phyloP scores from a whole-genome alignment of 2,797 vertebrate species.

The Melanotaenia maccullochi region DNA sequence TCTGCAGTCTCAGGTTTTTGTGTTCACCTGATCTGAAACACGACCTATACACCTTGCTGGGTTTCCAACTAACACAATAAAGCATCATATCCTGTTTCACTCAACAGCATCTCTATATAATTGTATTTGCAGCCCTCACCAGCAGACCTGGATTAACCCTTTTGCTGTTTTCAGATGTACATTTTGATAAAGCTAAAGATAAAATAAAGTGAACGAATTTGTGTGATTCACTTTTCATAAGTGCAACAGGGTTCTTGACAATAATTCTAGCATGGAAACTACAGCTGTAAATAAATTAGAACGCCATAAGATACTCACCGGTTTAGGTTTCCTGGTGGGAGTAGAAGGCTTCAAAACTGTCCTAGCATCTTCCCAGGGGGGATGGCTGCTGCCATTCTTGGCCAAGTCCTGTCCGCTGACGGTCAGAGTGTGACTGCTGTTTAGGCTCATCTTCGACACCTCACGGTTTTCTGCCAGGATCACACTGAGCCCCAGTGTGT shows the following conservation, averaged over 20 bases:
- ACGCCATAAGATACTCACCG: conserved; percentile 78
- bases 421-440: conserved; percentile 53
- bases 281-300: background rate
- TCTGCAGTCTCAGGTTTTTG: background rate
- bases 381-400: conserved; percentile 43
- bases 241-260: background rate
- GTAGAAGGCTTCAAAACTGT: conserved; percentile 73
- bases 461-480: conserved; percentile 21
- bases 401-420: conserved; percentile 46
- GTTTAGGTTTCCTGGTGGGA: conserved; percentile 87
- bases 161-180: background rate
- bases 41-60: conserved; percentile 2
- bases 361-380: conserved; percentile 55
- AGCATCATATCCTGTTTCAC: conserved; percentile 27
- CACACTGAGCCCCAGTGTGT: conserved; percentile 41
- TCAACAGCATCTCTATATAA: background rate
- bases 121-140: background rate
- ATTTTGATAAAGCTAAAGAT: conserved; percentile 8
- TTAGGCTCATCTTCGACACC: conserved; percentile 57
- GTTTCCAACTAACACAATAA: conserved; percentile 23
- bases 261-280: background rate
- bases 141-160: background rate
- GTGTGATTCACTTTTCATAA: background rate
- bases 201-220: background rate
- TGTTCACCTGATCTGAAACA: conserved; percentile 33